A percentile compares a stretch with the other conserved stretches of the same genome.
Evolutionary conservation across 2,888 invertebrate genomes (phyloP).

Genomic region (Dioctria linearis): DNA sequence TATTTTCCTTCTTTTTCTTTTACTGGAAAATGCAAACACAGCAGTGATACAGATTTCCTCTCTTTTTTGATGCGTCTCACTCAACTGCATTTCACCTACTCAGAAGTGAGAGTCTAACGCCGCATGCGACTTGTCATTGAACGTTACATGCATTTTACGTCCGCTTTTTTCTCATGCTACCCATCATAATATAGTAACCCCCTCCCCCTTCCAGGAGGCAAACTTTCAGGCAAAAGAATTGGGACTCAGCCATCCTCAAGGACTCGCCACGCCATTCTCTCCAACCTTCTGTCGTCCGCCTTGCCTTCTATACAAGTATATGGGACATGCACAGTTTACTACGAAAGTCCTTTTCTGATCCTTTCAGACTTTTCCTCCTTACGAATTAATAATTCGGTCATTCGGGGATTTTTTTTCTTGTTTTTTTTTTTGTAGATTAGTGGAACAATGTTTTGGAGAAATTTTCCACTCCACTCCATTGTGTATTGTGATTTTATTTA

Average conservation of each 20-base stretch:
- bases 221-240: neutral
- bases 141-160: conserved; percentile 3
- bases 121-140: neutral
- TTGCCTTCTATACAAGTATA: neutral
- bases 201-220: neutral
- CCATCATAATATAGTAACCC: neutral
- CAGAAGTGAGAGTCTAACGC: conserved; percentile 4
- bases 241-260: neutral
- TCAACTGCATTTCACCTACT: neutral
- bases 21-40: conserved; percentile 7
- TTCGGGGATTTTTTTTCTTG: neutral
- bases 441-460: neutral
- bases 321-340: conserved; percentile 8
- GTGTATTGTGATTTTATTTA: too few species aligned
- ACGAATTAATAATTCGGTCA: conserved; percentile 18
- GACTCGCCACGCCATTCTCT: neutral
- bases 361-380: neutral
- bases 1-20: neutral
- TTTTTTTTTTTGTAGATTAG: neutral
- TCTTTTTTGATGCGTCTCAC: neutral
- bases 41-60: conserved; percentile 14
- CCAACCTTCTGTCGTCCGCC: neutral
- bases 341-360: neutral
- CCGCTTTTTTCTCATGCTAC: neutral
- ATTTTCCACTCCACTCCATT: neutral